These are phyloP conservation scores for Bothrops jararaca DNA, from an alignment of 2,113 vertebrate genomes.

Conservation along the genomic window DNA sequence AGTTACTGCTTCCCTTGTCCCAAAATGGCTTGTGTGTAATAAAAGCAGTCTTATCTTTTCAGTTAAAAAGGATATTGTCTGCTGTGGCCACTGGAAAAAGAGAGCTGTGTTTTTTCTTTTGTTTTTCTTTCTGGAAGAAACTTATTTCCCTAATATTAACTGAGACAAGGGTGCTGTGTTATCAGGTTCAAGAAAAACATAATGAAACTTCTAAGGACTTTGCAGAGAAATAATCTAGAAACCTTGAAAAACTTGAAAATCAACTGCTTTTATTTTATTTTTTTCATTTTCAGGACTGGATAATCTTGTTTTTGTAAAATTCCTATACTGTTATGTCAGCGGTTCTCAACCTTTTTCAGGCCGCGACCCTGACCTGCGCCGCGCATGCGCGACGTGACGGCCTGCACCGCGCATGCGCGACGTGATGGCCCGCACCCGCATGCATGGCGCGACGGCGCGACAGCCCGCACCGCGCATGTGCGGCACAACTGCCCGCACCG, in stretches of 20 bases:
- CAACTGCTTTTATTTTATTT: neutral
- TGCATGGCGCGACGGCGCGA: no score
- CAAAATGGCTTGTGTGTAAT: neutral
- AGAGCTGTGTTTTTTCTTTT: neutral
- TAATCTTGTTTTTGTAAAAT: neutral
- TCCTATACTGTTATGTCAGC: neutral
- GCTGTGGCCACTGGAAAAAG: neutral
- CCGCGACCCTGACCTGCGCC: no score
- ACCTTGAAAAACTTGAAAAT: slow-evolving; percentile 1
- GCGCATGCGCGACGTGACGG: no score
- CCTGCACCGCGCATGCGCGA: no score
- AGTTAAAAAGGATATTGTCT: neutral
- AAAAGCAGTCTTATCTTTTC: neutral
- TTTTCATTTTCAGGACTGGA: neutral
- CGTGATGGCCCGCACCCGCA: no score
- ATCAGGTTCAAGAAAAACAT: neutral
- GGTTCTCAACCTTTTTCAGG: no score
- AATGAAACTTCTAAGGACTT: neutral
- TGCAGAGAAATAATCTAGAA: neutral
- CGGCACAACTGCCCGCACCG: no score
- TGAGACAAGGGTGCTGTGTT: neutral
- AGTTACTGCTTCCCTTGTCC: neutral
- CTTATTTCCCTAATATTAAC: neutral
- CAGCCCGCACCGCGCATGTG: no score
- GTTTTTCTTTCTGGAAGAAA: neutral